These are phyloP conservation scores for Sesia apiformis DNA, from an alignment of 2,888 invertebrate genomes.

Conservation along the genomic window DNA sequence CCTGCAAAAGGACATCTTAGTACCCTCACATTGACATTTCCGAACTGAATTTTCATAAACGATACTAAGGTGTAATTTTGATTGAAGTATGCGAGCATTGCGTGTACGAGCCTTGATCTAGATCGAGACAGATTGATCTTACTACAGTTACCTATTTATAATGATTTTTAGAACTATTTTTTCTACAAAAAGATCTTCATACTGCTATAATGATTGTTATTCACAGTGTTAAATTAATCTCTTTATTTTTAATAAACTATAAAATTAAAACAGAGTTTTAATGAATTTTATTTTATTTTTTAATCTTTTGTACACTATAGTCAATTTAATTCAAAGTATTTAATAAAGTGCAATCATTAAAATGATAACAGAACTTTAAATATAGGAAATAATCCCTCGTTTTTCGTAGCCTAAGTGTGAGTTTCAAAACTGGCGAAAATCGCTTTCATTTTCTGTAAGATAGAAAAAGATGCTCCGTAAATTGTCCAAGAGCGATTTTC, in stretches of 20 bases:
- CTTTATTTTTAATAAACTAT: not conserved
- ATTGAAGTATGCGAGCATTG: not conserved
- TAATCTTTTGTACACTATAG: not conserved
- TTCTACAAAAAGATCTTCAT: not conserved
- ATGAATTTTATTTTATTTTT: not conserved
- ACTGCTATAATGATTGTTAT: not conserved
- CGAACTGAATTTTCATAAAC: not conserved
- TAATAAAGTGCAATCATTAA: too few relatives aligned
- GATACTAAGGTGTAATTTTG: not conserved
- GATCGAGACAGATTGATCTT: too few relatives aligned
- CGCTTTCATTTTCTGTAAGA: too few relatives aligned
- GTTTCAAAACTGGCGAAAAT: too few relatives aligned
- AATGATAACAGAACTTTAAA: too few relatives aligned
- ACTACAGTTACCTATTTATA: not conserved
- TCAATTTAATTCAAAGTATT: not conserved
- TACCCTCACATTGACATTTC: too few relatives aligned
- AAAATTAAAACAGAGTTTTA: not conserved
- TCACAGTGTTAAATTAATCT: not conserved
- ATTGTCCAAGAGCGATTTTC: too few relatives aligned
- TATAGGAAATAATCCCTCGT: too few relatives aligned
- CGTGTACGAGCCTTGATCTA: not conserved
- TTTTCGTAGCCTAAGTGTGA: too few relatives aligned
- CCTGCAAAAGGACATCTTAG: too few relatives aligned
- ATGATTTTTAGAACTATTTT: constrained; percentile 4
- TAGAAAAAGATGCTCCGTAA: too few relatives aligned